phyloP scores from a whole-genome alignment of 2,888 invertebrate species.

The Podotricha telesiphe region DNA sequence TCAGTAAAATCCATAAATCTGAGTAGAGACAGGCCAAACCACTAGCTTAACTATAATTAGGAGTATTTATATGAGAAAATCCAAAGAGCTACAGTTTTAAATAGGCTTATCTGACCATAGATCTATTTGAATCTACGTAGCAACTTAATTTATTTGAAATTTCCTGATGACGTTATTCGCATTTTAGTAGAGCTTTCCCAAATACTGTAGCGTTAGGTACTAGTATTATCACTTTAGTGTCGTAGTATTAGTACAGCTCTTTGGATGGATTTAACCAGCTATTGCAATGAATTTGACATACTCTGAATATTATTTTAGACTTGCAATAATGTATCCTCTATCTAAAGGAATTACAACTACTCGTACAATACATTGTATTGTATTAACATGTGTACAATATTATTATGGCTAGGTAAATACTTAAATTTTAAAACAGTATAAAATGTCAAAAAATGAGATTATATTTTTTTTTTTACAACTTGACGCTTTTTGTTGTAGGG shows the following conservation, averaged over 20 bases:
- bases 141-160: constrained; percentile 8
- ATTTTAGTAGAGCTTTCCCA: constrained; percentile 16
- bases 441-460: no score
- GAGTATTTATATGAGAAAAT: neutral
- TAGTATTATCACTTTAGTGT: constrained; percentile 26
- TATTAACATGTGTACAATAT: no score
- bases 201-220: constrained; percentile 18
- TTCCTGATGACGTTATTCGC: constrained; percentile 14
- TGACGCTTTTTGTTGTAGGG: no score
- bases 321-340: neutral
- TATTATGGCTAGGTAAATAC: no score
- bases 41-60: neutral
- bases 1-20: neutral
- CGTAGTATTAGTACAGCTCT: constrained; percentile 39
- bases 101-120: neutral
- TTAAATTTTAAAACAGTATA: no score
- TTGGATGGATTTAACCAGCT: constrained; percentile 43
- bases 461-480: no score
- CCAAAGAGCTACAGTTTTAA: neutral
- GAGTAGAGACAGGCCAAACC: no score
- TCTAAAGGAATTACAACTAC: neutral
- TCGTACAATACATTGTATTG: no score
- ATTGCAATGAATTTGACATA: constrained; percentile 41
- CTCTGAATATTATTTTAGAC: constrained; percentile 24
- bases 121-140: neutral